Evolutionary conservation across 2,888 invertebrate genomes (phyloP), one percentile per base, ranked within the genome.

Genomic region (Muschampia staudingeri): DNA sequence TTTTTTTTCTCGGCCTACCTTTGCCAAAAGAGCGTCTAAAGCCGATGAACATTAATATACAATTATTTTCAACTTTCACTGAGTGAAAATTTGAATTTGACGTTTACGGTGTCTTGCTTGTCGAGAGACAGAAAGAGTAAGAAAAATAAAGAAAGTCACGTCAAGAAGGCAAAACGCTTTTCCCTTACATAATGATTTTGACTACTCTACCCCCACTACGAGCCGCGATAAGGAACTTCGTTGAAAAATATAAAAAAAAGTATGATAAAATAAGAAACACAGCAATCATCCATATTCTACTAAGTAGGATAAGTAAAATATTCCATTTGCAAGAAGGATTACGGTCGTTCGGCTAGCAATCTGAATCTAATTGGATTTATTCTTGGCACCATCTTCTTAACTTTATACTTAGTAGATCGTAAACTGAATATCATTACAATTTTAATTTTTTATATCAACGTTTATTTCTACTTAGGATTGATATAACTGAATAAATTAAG

Each of bases 291-390:
- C 11, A 30, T 48, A 65, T n/a, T 70, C 40, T n/a, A 19, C 30
- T 40, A 19, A 42, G 65, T 30, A 76, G 9, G 37, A 72, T 61
- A 44, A 72, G 19, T 42, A 42, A 65, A 65, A 61, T 37, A 65
- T 72, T 65, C 76, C 52, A 72, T 79, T 72, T 79, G 52, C 61
- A 34, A 72, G 61, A 30, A 69, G 70, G 37, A 70, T 79, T 72
- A 72, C 65, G 6, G 37, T 69, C 69, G 44, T 70, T n/a, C 69
- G 37, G 37, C 61, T 44, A 72, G 78, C 78, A 42, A 65, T 79
- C 61, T 34, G 65, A 65, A n/a, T 44, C 65, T 76, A 79, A 79
- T 79, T 79, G 78, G 19, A 79, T 79, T 79, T 79, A 79, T 79
- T 34, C 72, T 48, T 65, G 48, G 61, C 61, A 19, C 65, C 25